A percentile compares a stretch with the other conserved stretches of the same genome.
Conservation (phyloP, 2,113 vertebrate genomes). For the Oryzias melastigma region DNA sequence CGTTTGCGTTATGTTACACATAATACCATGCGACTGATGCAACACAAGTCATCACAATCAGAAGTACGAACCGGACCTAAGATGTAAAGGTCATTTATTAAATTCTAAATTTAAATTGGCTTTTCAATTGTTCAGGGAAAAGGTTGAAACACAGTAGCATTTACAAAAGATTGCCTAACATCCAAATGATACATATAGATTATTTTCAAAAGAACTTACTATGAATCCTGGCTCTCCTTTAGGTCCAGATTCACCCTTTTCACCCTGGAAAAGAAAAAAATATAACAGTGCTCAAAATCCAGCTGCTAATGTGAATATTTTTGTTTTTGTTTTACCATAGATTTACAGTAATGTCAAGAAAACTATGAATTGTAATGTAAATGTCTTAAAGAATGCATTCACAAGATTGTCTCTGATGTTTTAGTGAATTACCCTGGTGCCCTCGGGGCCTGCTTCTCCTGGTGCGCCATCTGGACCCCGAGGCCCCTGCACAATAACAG, state of each 20-base stretch:
- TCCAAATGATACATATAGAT: not conserved
- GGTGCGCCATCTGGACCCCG: constrained; percentile 85
- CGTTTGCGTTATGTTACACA: too few relatives aligned
- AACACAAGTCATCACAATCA: too few relatives aligned
- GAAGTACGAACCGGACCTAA: too few relatives aligned
- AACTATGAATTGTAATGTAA: not conserved
- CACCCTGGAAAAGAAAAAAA: constrained; percentile 80
- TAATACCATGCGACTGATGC: too few relatives aligned
- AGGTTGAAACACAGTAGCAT: too few relatives aligned
- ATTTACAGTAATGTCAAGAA: not conserved
- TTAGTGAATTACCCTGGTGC: constrained; percentile 83
- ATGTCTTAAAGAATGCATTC: not conserved
- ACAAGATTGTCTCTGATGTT: too few relatives aligned
- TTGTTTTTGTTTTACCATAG: not conserved
- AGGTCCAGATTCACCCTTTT: constrained; percentile 83
- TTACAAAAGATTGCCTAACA: too few relatives aligned
- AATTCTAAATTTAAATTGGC: too few relatives aligned
- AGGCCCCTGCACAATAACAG: constrained; percentile 81
- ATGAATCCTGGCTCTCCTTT: constrained; percentile 85
- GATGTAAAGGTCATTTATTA: too few relatives aligned
- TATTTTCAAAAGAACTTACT: constrained; percentile 76
- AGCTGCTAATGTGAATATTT: not conserved
- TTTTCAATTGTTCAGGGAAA: too few relatives aligned
- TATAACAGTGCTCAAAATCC: not conserved
- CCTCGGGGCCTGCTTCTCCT: constrained; percentile 87